Evolutionary conservation across 2,888 invertebrate species (phyloP), one percentile per base, ranked within the genome.

Genomic region (Sphaerophoria taeniata): DNA sequence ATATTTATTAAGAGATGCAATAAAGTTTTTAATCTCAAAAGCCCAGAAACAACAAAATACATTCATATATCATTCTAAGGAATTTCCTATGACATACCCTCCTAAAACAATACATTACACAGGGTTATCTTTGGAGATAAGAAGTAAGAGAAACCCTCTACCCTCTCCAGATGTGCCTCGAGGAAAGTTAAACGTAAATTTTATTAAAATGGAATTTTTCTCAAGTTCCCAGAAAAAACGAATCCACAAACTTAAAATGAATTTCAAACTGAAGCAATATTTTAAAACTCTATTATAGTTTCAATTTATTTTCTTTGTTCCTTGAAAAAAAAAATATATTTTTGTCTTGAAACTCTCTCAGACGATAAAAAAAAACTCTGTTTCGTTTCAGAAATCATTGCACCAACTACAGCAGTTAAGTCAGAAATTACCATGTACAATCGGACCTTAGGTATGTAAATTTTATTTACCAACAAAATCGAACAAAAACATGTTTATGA

Each of bases 371-470:
- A 24, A 24, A 24, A 24, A 36, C 67, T 75, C 51, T 80, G 51
- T 88, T 73, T 84, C 74, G 82, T 93, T 93, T 85, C 93, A 97
- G 97, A 97, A 94, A 96, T 97, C 92, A 96, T 97, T 56, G 96
- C 96, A 33, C 97, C 97, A 45, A 96, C 96, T 39, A 96, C 96
- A 1, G 93, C 94, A n/a, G 93, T 94, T 85, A 94, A 94, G 71
- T 94, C 96, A 5, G 92, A 92, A 87, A 90, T 90, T 89, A 89
- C 91, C 79, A 89, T 91, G 89, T 88, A 90, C 74, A 92, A 92
- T 89, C 90, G 91, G 77, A 92, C 91, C 80, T 89, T 89, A 87
- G 91, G 91, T 91, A 89, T 70, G 81, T 79, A 81, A 81, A 85
- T 81, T 81, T 49, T 31, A 34, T 33, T 67, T 45, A 45, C 56